phyloP scores from a whole-genome alignment of 2,888 invertebrate genomes.

The Caenorhabditis angaria region DNA sequence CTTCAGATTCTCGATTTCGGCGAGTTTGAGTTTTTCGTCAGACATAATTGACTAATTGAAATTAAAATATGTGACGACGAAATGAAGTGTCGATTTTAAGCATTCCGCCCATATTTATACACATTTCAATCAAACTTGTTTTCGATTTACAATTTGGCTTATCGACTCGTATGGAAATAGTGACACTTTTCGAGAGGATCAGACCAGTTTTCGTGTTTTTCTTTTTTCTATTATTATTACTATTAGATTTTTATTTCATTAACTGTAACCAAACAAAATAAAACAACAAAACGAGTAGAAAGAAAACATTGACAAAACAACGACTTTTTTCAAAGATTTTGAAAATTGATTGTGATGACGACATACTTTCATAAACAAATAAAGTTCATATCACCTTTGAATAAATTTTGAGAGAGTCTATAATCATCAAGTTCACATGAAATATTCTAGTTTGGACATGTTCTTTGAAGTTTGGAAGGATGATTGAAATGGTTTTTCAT shows the following conservation, averaged over 20 bases:
- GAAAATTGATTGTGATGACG: not conserved
- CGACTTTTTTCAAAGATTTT: not conserved
- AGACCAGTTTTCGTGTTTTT: not conserved
- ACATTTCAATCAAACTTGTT: slow-evolving; percentile 2
- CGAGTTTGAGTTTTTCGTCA: slow-evolving; percentile 46
- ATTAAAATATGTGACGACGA: slow-evolving; percentile 24
- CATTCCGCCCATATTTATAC: not conserved
- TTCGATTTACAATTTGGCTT: slow-evolving; percentile 4
- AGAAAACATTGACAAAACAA: not conserved
- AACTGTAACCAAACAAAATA: slow-evolving; percentile 1
- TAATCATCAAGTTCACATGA: no score
- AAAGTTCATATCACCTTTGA: no score
- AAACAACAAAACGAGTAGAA: not conserved
- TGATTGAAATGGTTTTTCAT: no score
- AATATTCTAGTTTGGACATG: no score
- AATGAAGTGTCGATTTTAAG: slow-evolving; percentile 31
- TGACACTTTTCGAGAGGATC: slow-evolving; percentile 1
- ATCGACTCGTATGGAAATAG: slow-evolving; percentile 2
- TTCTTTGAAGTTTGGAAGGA: no score
- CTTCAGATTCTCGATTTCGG: slow-evolving; percentile 44
- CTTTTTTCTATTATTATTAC: not conserved
- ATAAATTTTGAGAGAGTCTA: no score
- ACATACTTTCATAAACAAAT: no score
- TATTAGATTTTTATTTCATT: slow-evolving; percentile 3
- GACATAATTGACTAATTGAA: slow-evolving; percentile 17